Base-by-base conservation (phyloP, 2,797 vertebrate genomes). In the Capromys pilorides region DNA sequence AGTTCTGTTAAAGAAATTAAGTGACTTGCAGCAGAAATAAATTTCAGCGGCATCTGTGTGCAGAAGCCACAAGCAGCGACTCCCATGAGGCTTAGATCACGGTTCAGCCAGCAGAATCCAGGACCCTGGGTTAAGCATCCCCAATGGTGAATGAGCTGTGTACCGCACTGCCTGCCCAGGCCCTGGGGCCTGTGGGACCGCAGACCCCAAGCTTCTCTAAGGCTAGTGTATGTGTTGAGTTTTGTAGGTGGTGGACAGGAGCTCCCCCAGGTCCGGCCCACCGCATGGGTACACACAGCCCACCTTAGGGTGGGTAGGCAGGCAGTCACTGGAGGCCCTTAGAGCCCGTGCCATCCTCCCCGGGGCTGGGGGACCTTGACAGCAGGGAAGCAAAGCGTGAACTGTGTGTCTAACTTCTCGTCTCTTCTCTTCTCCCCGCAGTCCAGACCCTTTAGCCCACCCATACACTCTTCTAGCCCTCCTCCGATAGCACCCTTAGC, bases 401-500 rank as follows among this genome's bases (percentile, higher is more conserved):
- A 12, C 77, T 0, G 0, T 95, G 5, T 96, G 83, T 96, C 97
- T 98, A 97, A 98, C 96, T 67, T 81, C 90, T 3, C 91, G 66
- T 86, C 95, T 10, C 96, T 97, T 96, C 97, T 62, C 97, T 97
- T 98, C 97, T 97, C 95, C 96, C 96, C 97, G 14, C 98, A 99
- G 99, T 98, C 99, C 95, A 98, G 99, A 96, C 98, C 99, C 82
- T 99, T 99, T 97, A 99, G 99, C 96, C 99, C 99, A 36, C 99
- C 99, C 9, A 98, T 99, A 71, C 99, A 99, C 94, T 99, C 99
- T 6, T 99, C 99, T 97, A 99, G 99, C 97, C 99, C 99, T 84
- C 99, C 99, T 62, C 99, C 99, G 41, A 98, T 99, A 66, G 99
- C 99, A 41, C 99, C 99, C 66, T 97, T 99, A 97, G 99, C 99